Evolutionary conservation across 2,888 invertebrate species (phyloP), one percentile per base, ranked within the genome.

Genomic region (Choristoneura rosaceana): DNA sequence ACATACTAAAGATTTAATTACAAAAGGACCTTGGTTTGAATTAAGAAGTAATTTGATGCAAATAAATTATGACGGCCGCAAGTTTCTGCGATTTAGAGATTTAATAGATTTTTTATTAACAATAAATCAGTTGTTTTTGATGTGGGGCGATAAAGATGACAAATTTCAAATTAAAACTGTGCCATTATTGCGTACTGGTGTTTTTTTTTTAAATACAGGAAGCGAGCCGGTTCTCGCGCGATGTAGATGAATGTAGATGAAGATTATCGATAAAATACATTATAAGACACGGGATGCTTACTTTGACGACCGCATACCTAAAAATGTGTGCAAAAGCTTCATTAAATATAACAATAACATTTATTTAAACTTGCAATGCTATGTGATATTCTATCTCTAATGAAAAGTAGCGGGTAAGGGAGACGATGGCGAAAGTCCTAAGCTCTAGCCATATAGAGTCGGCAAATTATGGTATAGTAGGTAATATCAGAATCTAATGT

Each of bases 221-320:
- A 88, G 81, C 73, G 64, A 73, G 81, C 86, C 83, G 82, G 86
- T 87, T 88, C 76, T 82, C 73, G 76, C 81, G 80, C 79, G 79
- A 80, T 17, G n/a, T 50, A n/a, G 33, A 4, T n/a, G n/a, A n/a
- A n/a, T n/a, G n/a, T n/a, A n/a, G n/a, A n/a, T n/a, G n/a, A 25
- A 59, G 47, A 68, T 71, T 83, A 82, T 86, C 86, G 86, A 88
- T 87, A 86, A 86, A 84, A 83, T 78, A 80, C 82, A 87, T 87
- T 85, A 87, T 81, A 77, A 76, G 75, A 76, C 77, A 41, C 38
- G 43, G 17, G 76, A 76, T 78, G 79, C 78, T 64, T 73, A 77
- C 79, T 84, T 82, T 84, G 80, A 73, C 76, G 69, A 69, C 12
- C 12, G 47, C n/a, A 45, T 45, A 45, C 17, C 52, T 67, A 67